Conservation (phyloP, 2,888 invertebrate species). For the Lepidonotus clava region DNA sequence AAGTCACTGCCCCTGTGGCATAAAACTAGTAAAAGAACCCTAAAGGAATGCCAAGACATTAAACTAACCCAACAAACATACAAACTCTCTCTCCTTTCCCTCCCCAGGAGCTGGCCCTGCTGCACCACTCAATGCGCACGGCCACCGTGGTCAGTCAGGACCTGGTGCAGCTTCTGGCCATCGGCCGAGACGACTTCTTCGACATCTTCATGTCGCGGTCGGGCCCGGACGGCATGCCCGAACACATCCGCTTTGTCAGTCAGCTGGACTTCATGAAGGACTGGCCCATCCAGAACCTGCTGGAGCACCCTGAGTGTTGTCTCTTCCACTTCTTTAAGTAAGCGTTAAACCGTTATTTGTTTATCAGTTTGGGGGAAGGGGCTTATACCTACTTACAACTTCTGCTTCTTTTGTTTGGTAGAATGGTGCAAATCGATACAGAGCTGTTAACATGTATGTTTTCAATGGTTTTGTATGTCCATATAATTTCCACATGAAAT, state of each 20-base stretch:
- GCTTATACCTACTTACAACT: too few species aligned
- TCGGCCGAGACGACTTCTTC: slow-evolving; percentile 78
- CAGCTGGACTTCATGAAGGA: slow-evolving; percentile 77
- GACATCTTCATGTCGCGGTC: slow-evolving; percentile 77
- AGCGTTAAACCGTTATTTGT: slow-evolving; percentile 59
- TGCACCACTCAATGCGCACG: slow-evolving; percentile 76
- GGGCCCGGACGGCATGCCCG: slow-evolving; percentile 72
- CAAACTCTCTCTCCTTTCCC: too few species aligned
- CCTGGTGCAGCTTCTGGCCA: slow-evolving; percentile 75
- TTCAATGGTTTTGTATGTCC: neutral
- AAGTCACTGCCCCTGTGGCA: too few species aligned
- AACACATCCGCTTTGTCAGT: slow-evolving; percentile 77
- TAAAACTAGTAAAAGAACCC: too few species aligned
- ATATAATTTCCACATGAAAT: too few species aligned
- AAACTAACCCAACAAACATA: too few species aligned
- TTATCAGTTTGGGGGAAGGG: neutral
- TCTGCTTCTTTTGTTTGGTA: too few species aligned
- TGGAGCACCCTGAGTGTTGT: slow-evolving; percentile 76
- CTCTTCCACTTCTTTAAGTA: slow-evolving; percentile 79
- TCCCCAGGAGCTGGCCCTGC: slow-evolving; percentile 69
- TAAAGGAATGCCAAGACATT: too few species aligned
- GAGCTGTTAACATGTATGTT: too few species aligned
- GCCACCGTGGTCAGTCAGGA: slow-evolving; percentile 79
- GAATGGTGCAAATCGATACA: too few species aligned
- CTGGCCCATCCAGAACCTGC: slow-evolving; percentile 75